These are phyloP conservation scores for Salvelinus namaycush DNA, from an alignment of 2,113 vertebrate genomes.

Conservation along the genomic window DNA sequence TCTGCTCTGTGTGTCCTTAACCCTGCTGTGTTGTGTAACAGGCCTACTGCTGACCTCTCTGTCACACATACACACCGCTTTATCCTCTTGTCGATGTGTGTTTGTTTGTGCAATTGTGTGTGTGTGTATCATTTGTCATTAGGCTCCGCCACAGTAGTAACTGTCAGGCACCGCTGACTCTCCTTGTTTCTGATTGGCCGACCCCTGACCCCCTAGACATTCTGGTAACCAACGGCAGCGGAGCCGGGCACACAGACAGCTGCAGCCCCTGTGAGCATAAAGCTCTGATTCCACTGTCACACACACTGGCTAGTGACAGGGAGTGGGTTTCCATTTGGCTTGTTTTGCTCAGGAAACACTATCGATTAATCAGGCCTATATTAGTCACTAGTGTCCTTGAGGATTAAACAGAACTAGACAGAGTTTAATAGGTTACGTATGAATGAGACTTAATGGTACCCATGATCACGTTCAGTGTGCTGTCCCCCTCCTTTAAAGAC, in stretches of 20 bases:
- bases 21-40: constrained; percentile 43
- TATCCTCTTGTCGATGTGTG: constrained; percentile 18
- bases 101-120: constrained; percentile 6
- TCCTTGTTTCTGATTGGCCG: constrained; percentile 17
- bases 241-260: constrained; percentile 23
- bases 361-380: background rate
- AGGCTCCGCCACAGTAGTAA: constrained; percentile 28
- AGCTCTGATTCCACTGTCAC: background rate
- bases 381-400: constrained; percentile 29
- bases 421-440: constrained; percentile 59
- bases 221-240: constrained; percentile 39
- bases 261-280: constrained; percentile 12
- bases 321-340: background rate
- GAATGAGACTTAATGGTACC: constrained; percentile 47
- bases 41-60: constrained; percentile 31
- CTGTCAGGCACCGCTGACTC: constrained; percentile 21
- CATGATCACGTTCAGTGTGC: constrained; percentile 41
- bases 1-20: constrained; percentile 38
- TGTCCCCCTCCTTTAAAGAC: constrained; percentile 39
- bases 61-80: constrained; percentile 23
- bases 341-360: background rate
- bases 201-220: constrained; percentile 14
- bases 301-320: background rate
- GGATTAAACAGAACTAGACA: constrained; percentile 41
- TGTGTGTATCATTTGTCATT: constrained; percentile 33